phyloP scores from a whole-genome alignment of 2,888 invertebrate genomes.

The Heliconius ethilla region DNA sequence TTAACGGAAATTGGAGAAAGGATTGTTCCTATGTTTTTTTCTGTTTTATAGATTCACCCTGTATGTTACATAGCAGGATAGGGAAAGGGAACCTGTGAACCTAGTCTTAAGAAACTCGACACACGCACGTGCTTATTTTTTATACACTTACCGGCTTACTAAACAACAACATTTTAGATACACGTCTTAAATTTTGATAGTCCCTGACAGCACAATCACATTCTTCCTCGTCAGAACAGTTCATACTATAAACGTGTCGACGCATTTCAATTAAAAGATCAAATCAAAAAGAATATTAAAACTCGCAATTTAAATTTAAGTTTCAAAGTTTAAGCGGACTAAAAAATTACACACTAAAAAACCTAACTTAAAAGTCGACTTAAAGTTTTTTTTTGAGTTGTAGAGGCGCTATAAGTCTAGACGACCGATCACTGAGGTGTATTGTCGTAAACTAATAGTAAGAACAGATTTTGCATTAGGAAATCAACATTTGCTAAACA shows the following conservation, averaged over 20 bases:
- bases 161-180: slow-evolving; percentile 65
- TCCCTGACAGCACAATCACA: slow-evolving; percentile 52
- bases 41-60: no score
- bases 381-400: no score
- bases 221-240: slow-evolving; percentile 58
- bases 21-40: no score
- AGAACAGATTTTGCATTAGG: slow-evolving; percentile 43
- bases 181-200: slow-evolving; percentile 61
- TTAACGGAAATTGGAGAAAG: no score
- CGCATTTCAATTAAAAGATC: slow-evolving; percentile 56
- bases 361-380: background rate
- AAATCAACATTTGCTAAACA: slow-evolving; percentile 47
- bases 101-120: no score
- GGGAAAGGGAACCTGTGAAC: no score
- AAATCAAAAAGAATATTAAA: slow-evolving; percentile 12
- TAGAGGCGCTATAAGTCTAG: slow-evolving; percentile 14
- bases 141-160: slow-evolving; percentile 59
- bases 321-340: background rate
- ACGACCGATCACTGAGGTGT: slow-evolving; percentile 45
- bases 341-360: slow-evolving; percentile 14
- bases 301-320: background rate
- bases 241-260: slow-evolving; percentile 55
- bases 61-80: no score
- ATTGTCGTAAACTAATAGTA: slow-evolving; percentile 47
- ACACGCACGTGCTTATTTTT: background rate